A percentile compares a stretch with the other conserved stretches of the same genome.
Conservation (phyloP, 2,888 invertebrate genomes). For the Meganola albula region DNA sequence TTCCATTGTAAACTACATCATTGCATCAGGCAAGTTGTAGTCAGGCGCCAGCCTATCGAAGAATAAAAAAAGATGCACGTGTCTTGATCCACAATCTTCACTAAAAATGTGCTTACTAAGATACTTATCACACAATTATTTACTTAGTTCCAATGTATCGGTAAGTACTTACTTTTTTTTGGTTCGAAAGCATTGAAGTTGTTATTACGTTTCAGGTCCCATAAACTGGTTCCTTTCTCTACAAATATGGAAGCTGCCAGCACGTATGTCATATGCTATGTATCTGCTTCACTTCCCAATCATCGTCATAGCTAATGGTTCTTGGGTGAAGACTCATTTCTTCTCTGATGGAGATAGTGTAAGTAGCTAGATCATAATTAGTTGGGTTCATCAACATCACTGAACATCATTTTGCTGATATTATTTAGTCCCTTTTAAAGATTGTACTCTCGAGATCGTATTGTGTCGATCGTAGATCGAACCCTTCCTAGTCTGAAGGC, state of each 20-base stretch:
- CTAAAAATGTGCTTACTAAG: too few species aligned
- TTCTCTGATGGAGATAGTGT: constrained; percentile 43
- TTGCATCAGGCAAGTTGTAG: too few species aligned
- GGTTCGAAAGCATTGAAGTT: too few species aligned
- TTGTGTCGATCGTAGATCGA: background rate
- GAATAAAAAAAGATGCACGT: too few species aligned
- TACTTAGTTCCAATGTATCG: too few species aligned
- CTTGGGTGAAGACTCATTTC: constrained; percentile 43
- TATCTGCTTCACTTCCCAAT: constrained; percentile 70
- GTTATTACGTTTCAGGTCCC: constrained; percentile 44
- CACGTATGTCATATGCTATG: constrained; percentile 73
- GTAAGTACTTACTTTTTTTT: too few species aligned
- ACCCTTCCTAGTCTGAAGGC: background rate
- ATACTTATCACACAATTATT: too few species aligned
- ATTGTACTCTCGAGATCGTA: background rate
- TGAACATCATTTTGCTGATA: background rate
- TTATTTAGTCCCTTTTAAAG: background rate
- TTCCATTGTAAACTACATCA: too few species aligned
- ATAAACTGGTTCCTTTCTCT: constrained; percentile 73
- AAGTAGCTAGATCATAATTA: constrained; percentile 20
- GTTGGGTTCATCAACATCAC: background rate
- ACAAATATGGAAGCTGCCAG: constrained; percentile 68
- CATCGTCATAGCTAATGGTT: constrained; percentile 42
- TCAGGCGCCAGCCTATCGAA: too few species aligned
- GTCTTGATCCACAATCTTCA: too few species aligned